Percentiles rank a stretch among this genome's conserved stretches.
Evolutionary conservation across 2,888 invertebrate species (phyloP).

Genomic region (Apodemia mormo): DNA sequence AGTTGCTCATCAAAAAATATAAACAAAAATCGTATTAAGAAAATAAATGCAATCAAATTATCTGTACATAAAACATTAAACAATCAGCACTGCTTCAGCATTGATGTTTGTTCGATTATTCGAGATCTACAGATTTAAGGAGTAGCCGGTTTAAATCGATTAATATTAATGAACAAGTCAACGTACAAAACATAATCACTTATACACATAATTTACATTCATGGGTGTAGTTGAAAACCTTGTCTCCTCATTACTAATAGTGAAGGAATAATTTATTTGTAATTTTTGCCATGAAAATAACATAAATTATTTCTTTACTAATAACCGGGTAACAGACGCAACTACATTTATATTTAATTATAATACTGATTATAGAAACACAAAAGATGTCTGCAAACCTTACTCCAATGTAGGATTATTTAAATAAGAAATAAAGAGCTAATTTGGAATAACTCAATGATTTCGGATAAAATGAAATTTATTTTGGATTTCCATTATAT

Average conservation of each 20-base stretch:
- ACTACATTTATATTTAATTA: too few species aligned
- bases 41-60: constrained; percentile 55
- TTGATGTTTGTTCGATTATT: constrained; percentile 11
- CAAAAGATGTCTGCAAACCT: too few species aligned
- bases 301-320: too few species aligned
- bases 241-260: neutral
- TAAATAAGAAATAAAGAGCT: too few species aligned
- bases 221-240: constrained; percentile 14
- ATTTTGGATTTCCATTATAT: too few species aligned
- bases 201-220: neutral
- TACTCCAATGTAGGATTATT: too few species aligned
- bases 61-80: constrained; percentile 15
- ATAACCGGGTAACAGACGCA: too few species aligned
- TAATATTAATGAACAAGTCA: constrained; percentile 12
- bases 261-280: neutral
- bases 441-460: too few species aligned
- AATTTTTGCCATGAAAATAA: too few species aligned
- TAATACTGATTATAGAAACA: too few species aligned
- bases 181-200: constrained; percentile 22
- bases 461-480: too few species aligned
- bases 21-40: constrained; percentile 43
- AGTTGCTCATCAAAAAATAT: constrained; percentile 59
- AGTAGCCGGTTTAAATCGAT: constrained; percentile 4
- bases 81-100: neutral
- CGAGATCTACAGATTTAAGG: constrained; percentile 1